Percentiles rank a stretch among this genome's conserved stretches.
These are phyloP conservation scores for Latrodectus elegans DNA, from an alignment of 2,888 invertebrate genomes.

Conservation along the genomic window DNA sequence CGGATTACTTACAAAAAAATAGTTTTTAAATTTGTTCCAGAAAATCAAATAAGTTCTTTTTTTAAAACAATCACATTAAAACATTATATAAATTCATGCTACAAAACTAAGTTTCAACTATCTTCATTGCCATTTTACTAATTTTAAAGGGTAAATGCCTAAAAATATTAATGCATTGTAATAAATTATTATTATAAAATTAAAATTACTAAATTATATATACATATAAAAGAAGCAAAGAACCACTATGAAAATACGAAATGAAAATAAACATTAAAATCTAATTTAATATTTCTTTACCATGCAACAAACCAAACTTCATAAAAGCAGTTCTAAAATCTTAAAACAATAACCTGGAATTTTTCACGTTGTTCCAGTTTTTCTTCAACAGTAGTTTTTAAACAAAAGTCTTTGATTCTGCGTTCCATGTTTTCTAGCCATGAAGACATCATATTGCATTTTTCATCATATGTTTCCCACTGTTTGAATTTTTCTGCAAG, in stretches of 20 bases:
- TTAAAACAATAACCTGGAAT: constrained; percentile 83
- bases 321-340: background rate
- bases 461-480: constrained; percentile 93
- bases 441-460: constrained; percentile 85
- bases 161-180: background rate
- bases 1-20: no score
- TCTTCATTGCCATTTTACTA: no score
- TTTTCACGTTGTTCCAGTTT: constrained; percentile 91
- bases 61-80: no score
- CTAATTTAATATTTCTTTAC: background rate
- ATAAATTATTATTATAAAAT: background rate
- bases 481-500: constrained; percentile 87
- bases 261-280: no score
- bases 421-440: constrained; percentile 92
- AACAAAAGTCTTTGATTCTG: constrained; percentile 87
- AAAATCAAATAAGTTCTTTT: no score
- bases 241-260: no score
- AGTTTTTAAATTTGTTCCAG: no score
- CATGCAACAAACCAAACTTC: background rate
- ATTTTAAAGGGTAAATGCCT: background rate
- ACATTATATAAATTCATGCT: no score
- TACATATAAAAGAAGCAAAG: no score
- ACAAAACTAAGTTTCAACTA: no score
- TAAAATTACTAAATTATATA: no score
- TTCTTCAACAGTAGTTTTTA: constrained; percentile 89